Conservation (phyloP, 2,797 vertebrate species). For the Epinephelus malabaricus region DNA sequence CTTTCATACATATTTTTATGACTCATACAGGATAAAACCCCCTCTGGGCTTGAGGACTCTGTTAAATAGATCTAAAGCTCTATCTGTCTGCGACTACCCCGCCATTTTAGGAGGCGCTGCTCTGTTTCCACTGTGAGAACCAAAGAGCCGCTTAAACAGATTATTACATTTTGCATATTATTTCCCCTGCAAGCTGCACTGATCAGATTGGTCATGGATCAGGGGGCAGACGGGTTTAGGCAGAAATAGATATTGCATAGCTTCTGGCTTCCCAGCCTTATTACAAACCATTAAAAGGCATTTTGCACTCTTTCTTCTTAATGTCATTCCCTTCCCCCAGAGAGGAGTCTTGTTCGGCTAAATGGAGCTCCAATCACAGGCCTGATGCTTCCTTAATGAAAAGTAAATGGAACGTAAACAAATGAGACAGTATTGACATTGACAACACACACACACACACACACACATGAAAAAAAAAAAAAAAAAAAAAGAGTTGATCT, state of each 20-base stretch:
- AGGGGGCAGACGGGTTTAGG: conserved; percentile 72
- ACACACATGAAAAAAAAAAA: too few relatives aligned
- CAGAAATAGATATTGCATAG: conserved; percentile 74
- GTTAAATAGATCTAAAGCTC: conserved; percentile 56
- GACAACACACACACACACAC: neutral
- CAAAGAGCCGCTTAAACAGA: conserved; percentile 66
- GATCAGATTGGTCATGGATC: conserved; percentile 83
- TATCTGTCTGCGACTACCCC: conserved; percentile 38
- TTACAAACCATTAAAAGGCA: conserved; percentile 76
- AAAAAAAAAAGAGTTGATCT: neutral
- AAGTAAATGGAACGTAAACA: conserved; percentile 63
- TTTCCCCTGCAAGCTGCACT: conserved; percentile 70
- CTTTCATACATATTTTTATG: conserved; percentile 55
- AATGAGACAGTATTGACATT: conserved; percentile 52
- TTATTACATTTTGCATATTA: conserved; percentile 72
- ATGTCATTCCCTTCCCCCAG: conserved; percentile 63
- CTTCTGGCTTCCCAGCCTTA: conserved; percentile 68
- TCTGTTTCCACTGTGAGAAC: conserved; percentile 49
- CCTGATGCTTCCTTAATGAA: conserved; percentile 65
- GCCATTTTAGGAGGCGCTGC: conserved; percentile 39
- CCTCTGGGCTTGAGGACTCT: conserved; percentile 31
- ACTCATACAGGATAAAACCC: conserved; percentile 34
- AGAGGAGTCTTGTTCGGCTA: conserved; percentile 64
- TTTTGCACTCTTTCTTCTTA: conserved; percentile 71
- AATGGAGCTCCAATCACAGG: conserved; percentile 68